Conservation (phyloP, 2,888 invertebrate genomes). For the Fragum fragum region DNA sequence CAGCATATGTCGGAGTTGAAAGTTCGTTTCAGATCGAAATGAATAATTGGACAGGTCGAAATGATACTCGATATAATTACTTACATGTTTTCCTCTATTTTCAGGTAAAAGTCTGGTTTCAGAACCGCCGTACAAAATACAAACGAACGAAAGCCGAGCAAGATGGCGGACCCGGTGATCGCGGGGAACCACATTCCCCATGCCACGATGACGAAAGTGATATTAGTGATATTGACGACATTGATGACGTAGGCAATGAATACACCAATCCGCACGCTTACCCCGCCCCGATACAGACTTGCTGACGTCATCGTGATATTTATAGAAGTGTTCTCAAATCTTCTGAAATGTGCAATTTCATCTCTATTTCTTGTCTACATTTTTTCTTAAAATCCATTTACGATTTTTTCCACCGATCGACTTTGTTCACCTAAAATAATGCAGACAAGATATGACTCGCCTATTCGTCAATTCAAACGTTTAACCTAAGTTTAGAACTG, state of each 20-base stretch:
- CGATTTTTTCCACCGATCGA: neutral
- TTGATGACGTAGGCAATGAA: slow-evolving; percentile 59
- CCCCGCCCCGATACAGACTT: slow-evolving; percentile 56
- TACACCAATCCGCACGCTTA: slow-evolving; percentile 56
- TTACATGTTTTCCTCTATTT: slow-evolving; percentile 80
- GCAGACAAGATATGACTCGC: no score
- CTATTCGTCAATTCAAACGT: no score
- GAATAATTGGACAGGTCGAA: no score
- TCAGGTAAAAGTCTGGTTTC: slow-evolving; percentile 99
- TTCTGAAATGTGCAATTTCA: slow-evolving; percentile 36
- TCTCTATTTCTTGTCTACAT: neutral
- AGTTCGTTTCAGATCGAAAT: no score
- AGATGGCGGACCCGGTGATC: slow-evolving; percentile 62
- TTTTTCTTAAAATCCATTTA: neutral
- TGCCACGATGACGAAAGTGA: slow-evolving; percentile 61
- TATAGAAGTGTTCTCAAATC: slow-evolving; percentile 21
- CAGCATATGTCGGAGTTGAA: no score
- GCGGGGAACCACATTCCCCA: slow-evolving; percentile 33
- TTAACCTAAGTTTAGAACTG: no score
- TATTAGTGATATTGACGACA: slow-evolving; percentile 67
- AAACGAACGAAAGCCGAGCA: slow-evolving; percentile 89
- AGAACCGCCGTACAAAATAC: slow-evolving; percentile 98
- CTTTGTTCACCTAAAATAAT: neutral
- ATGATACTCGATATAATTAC: no score
- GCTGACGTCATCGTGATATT: slow-evolving; percentile 28